Percentiles rank a stretch among this genome's conserved stretches.
Conservation (phyloP, 2,797 vertebrate species). For the Tokudaia tokunoshimensis region DNA sequence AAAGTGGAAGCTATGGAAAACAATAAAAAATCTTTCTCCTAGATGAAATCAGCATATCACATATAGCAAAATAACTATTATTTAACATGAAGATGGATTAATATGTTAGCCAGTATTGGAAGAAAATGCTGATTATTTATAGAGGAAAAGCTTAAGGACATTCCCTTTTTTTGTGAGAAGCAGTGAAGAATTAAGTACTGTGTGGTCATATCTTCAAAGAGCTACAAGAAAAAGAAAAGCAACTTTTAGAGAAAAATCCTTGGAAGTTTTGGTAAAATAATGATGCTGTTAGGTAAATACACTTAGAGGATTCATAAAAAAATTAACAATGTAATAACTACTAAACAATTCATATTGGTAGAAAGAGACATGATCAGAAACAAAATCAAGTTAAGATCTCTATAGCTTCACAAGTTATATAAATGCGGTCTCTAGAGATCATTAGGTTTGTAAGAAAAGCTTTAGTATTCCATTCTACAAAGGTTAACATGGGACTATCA, state of each 20-base stretch:
- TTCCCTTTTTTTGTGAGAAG: neutral
- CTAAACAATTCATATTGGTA: neutral
- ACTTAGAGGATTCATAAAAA: constrained; percentile 50
- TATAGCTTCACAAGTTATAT: neutral
- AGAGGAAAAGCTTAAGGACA: neutral
- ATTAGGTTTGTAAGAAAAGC: neutral
- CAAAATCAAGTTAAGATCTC: neutral
- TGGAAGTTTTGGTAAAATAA: neutral
- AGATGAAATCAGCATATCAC: neutral
- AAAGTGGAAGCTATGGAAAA: neutral
- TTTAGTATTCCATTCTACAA: neutral
- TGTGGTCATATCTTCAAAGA: neutral
- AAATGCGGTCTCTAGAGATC: neutral
- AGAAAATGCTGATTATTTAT: neutral
- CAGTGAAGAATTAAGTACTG: neutral
- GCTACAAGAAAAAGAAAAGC: neutral
- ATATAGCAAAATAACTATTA: constrained; percentile 8
- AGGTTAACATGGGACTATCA: neutral
- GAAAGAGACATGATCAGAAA: neutral
- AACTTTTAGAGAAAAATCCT: neutral
- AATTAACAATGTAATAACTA: neutral
- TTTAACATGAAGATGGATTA: neutral
- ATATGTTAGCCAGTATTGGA: neutral
- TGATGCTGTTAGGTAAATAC: neutral
- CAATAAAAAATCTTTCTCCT: neutral